phyloP scores from a whole-genome alignment of 1,140 invertebrate genomes.

The Polypedilum pembai region DNA sequence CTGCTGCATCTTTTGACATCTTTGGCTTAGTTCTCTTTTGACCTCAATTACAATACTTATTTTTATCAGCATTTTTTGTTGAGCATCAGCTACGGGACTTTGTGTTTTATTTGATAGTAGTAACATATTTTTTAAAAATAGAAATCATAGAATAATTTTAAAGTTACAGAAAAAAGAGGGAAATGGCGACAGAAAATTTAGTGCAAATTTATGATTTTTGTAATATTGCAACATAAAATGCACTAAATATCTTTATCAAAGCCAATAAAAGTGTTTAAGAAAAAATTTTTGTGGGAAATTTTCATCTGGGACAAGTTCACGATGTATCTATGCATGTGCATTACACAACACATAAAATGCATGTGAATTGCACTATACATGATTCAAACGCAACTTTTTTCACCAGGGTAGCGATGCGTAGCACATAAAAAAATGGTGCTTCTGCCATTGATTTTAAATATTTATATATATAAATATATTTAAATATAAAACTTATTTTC shows the following conservation, averaged over 20 bases:
- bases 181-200: background rate
- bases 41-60: background rate
- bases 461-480: background rate
- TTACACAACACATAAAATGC: background rate
- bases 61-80: conserved; percentile 13
- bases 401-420: conserved; percentile 15
- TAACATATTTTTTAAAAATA: background rate
- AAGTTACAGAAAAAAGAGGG: too few species aligned
- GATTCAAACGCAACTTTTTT: background rate
- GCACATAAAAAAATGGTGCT: conserved; percentile 12
- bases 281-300: background rate
- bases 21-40: background rate
- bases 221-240: background rate
- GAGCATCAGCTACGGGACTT: conserved; percentile 4
- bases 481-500: background rate
- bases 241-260: background rate
- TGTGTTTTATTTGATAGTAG: background rate
- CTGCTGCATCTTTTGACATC: conserved; percentile 15
- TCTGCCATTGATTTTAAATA: conserved; percentile 3
- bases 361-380: background rate
- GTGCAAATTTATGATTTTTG: background rate
- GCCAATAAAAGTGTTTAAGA: background rate
- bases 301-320: background rate
- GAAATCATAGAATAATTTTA: background rate
- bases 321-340: background rate